phyloP scores from a whole-genome alignment of 2,888 invertebrate genomes.

The Adelphocoris suturalis region DNA sequence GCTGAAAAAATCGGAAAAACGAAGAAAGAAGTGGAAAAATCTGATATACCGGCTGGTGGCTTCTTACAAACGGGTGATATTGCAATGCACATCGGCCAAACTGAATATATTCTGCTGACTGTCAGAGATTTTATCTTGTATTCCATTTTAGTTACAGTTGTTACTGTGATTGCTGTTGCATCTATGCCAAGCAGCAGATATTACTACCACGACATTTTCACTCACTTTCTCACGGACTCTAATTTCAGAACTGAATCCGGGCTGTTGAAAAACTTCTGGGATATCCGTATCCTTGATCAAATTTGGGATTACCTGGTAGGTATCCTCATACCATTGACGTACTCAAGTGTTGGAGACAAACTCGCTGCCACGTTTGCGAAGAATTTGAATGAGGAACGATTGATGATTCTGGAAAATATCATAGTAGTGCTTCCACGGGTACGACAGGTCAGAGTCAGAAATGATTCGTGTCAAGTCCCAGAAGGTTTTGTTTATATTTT shows the following conservation, averaged over 20 bases:
- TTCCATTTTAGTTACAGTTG: conserved; percentile 42
- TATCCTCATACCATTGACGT: conserved; percentile 41
- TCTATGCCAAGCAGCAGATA: conserved; percentile 30
- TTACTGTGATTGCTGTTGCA: conserved; percentile 39
- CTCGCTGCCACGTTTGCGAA: background rate
- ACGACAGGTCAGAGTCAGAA: conserved; percentile 82
- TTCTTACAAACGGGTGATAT: conserved; percentile 56
- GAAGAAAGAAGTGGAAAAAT: background rate
- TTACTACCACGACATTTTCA: conserved; percentile 59
- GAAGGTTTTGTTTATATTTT: conserved; percentile 83
- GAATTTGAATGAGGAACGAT: conserved; percentile 77
- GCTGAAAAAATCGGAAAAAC: conserved; percentile 37
- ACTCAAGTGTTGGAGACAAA: conserved; percentile 12
- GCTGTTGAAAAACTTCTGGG: conserved; percentile 56
- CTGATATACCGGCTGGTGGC: background rate
- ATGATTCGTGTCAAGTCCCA: conserved; percentile 84
- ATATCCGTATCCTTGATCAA: conserved; percentile 61
- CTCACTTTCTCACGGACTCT: conserved; percentile 62
- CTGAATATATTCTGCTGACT: conserved; percentile 28
- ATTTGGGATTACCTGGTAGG: conserved; percentile 57
- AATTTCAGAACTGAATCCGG: conserved; percentile 60
- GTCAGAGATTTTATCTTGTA: conserved; percentile 50
- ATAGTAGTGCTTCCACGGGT: conserved; percentile 83
- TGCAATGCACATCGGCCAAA: conserved; percentile 13
- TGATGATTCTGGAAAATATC: conserved; percentile 81